A percentile compares a stretch with the other conserved stretches of the same genome.
These are phyloP conservation scores for Eledone cirrhosa DNA, from an alignment of 2,888 invertebrate genomes.

Conservation along the genomic window DNA sequence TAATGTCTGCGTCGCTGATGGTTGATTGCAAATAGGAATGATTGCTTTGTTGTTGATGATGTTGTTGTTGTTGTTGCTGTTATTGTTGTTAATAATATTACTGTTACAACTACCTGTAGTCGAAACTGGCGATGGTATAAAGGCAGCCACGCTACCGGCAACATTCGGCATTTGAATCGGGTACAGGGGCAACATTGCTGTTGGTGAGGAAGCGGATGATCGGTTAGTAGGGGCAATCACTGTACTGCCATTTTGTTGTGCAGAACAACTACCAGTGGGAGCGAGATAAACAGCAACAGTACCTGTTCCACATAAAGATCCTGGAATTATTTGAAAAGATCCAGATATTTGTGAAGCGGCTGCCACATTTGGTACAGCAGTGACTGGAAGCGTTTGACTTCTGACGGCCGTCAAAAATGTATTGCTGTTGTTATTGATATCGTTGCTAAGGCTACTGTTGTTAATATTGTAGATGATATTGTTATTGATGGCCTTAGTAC, in stretches of 20 bases:
- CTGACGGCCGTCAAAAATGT: constrained; percentile 41
- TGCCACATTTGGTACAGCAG: constrained; percentile 18
- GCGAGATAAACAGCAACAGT: constrained; percentile 32
- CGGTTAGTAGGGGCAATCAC: no score
- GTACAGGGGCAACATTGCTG: background rate
- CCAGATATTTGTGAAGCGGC: constrained; percentile 38
- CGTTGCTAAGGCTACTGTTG: no score
- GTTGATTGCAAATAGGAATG: background rate
- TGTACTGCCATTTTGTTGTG: constrained; percentile 14
- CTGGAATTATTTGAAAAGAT: constrained; percentile 46
- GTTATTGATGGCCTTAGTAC: no score
- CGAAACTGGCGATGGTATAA: constrained; percentile 29
- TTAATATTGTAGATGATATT: no score
- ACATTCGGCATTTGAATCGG: constrained; percentile 31
- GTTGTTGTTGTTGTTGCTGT: background rate
- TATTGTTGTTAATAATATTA: background rate
- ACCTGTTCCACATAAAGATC: constrained; percentile 31
- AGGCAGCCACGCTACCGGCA: constrained; percentile 24
- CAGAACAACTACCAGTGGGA: constrained; percentile 25
- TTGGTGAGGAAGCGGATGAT: background rate
- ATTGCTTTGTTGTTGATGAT: background rate
- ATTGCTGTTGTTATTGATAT: no score
- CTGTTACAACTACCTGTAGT: background rate
- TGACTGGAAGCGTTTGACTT: constrained; percentile 37
- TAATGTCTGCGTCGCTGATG: background rate